Evolutionary conservation across 2,888 invertebrate genomes (phyloP), one percentile per base, ranked within the genome.

Genomic region (Abrostola tripartita): DNA sequence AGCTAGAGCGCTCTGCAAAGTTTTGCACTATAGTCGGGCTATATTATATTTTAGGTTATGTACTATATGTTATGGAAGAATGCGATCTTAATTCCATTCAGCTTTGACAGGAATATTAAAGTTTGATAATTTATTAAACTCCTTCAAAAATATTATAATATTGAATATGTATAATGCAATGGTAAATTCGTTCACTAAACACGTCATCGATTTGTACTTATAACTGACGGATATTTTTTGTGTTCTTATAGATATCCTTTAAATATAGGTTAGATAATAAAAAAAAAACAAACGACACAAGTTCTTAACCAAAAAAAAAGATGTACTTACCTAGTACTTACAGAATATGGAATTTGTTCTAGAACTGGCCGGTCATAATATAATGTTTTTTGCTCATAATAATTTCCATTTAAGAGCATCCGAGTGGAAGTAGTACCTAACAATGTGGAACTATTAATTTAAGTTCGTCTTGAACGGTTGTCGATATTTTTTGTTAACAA

Each of bases 361-460:
- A 44, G 44, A 44, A 44, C 44, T 8, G 14, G 14, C 10, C 7
- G 11, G 6, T 8, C 8, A 44, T 44, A 14, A 8, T 12, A 44
- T 0, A 24, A 24, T 24, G 24, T 24, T 24, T 72, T 72, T 65
- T 68, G 58, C 51, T 0, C 40, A 5, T 64, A 58, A 64, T 58
- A 55, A 37, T 40, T 37, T 55, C 59, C 47, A 58, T 65, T 61
- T 58, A 58, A 51, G 44, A 40, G 50, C 55, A 68, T 44, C 36
- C 36, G 1, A 57, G 65, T 62, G 65, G 37, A 14, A 37, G 14
- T 35, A 49, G 52, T 36, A n/a, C n/a, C n/a, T n/a, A 58, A 65
- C 60, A 68, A 71, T 68, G 60, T 62, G 11, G 68, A 37, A 52
- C 68, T 65, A 74, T 74, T 74, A 74, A 71, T 71, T 60, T 68